Base-by-base conservation (phyloP, 2,888 invertebrate species). In the Tholera decimalis region DNA sequence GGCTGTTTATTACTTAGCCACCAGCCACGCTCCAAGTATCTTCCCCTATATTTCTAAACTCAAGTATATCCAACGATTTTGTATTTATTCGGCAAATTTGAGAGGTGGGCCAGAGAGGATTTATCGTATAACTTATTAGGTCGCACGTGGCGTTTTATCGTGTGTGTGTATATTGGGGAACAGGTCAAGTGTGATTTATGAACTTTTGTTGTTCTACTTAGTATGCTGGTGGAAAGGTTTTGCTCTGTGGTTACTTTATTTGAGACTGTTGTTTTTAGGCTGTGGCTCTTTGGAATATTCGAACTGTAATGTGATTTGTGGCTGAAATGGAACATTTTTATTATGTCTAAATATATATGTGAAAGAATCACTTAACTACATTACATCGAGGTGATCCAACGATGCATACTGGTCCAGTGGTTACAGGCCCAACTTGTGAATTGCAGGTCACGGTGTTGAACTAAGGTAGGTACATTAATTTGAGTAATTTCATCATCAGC, bases 71-170 rank as follows among this genome's bases (percentile, higher is more conserved):
- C 51, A 57, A 65, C 79, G 69, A 76, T 83, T 78, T 74, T 60
- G 74, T 82, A 85, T 84, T 83, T 83, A 83, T 79, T 80, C 75
- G 73, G 73, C 71, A 78, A 77, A 82, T 83, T 84, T 82, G 81
- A 81, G 77, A 81, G 79, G 79, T 77, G 78, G 66, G 61, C 55
- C 43, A 41, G 56, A 59, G 54, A 50, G 22, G 62, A 83, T 84
- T 81, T 83, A 83, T 83, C 64, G 77, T 55, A 30, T n/a, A 79
- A 82, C 72, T 80, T 85, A 83, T 79, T 79, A 77, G 70, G 71
- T 63, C 78, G 46, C 74, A 80, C 78, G 66, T 71, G 73, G 75
- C 71, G 60, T 62, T 71, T 66, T 65, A 67, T 54, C 26, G 61
- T 68, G 53, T 37, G 28, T 35, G 35, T 6, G 50, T 49, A 33